Conservation (phyloP, 2,113 vertebrate genomes). For the Mobula hypostoma region DNA sequence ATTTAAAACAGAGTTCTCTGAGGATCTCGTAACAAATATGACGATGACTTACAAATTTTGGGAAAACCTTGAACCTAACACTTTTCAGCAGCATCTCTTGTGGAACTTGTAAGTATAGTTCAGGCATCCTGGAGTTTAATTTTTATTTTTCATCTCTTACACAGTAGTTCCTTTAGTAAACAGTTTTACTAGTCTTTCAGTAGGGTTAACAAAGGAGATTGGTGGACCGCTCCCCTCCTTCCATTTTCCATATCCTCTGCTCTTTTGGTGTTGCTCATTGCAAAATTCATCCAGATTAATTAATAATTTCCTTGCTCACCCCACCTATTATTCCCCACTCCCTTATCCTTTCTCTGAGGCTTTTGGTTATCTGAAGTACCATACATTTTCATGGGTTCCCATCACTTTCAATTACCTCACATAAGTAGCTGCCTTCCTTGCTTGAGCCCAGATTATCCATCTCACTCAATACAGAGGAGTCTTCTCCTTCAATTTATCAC, state of each 20-base stretch:
- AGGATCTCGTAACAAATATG: background rate
- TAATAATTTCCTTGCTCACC: background rate
- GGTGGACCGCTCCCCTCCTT: too few species aligned
- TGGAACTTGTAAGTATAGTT: conserved; percentile 37
- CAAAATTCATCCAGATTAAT: background rate
- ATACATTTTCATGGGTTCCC: background rate
- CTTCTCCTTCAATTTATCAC: background rate
- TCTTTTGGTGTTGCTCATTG: background rate
- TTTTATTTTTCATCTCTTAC: background rate
- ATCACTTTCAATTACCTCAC: background rate
- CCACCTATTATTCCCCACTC: background rate
- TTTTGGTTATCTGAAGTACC: background rate
- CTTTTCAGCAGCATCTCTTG: conserved; percentile 38
- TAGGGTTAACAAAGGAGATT: background rate
- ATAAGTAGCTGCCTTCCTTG: background rate
- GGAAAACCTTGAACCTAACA: conserved; percentile 26
- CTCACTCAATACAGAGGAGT: background rate
- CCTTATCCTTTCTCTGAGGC: background rate
- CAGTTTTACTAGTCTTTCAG: background rate
- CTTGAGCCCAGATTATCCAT: background rate
- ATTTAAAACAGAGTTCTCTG: background rate
- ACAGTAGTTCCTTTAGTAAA: background rate
- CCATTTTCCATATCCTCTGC: background rate
- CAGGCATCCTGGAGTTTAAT: background rate
- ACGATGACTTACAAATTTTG: background rate